phyloP scores from a whole-genome alignment of 1,140 invertebrate genomes.

The Ptiloglossa arizonensis region DNA sequence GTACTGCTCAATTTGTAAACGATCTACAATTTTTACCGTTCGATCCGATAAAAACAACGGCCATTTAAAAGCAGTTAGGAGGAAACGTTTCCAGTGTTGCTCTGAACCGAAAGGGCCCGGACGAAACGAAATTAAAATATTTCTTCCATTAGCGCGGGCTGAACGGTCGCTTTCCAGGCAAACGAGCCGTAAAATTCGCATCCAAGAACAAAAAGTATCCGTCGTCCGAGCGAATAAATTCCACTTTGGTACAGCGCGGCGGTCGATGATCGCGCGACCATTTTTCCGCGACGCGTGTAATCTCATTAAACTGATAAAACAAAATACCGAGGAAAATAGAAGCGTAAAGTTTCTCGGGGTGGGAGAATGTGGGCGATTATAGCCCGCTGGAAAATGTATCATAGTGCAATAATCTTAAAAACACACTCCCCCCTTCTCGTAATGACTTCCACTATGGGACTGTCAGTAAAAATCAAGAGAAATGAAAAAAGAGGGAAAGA shows the following conservation, averaged over 20 bases:
- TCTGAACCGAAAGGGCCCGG: not conserved
- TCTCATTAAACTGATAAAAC: constrained; percentile 9
- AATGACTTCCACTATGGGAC: too few relatives aligned
- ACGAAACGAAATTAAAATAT: constrained; percentile 2
- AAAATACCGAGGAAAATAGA: not conserved
- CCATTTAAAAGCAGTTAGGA: constrained; percentile 10
- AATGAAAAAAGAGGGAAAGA: too few relatives aligned
- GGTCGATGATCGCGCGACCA: not conserved
- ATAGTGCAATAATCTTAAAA: constrained; percentile 47
- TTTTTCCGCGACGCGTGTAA: not conserved
- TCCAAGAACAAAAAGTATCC: not conserved
- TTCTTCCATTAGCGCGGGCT: not conserved
- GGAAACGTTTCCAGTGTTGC: not conserved
- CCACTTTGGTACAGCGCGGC: not conserved
- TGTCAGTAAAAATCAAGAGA: too few relatives aligned
- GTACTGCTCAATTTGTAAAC: not conserved
- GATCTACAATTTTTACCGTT: not conserved
- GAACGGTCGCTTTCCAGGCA: not conserved
- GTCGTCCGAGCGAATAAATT: not conserved
- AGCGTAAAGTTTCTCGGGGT: not conserved
- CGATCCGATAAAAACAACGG: constrained; percentile 41
- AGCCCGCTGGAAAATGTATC: constrained; percentile 43
- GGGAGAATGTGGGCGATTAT: too few relatives aligned
- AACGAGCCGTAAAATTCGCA: not conserved
- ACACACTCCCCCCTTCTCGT: constrained; percentile 11